Base-by-base conservation (phyloP, 2,888 invertebrate genomes). In the Cylloceria caligata region DNA sequence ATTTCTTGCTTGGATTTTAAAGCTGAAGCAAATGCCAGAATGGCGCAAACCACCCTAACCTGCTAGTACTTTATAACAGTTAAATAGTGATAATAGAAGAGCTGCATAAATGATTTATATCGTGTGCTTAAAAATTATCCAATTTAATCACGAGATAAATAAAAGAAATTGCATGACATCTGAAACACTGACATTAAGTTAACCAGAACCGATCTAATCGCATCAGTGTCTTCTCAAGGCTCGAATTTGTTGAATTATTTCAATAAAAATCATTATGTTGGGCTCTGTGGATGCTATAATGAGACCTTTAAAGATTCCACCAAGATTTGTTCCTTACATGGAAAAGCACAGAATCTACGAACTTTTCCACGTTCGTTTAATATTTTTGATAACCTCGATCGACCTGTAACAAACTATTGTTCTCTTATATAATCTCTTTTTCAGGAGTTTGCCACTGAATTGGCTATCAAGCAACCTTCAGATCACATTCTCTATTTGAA, bases 401-500 rank as follows among this genome's bases (percentile, higher is more conserved):
- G 9, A 13, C 5, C 0, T 36, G 21, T n/a, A 9, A 27, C n/a
- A 52, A 19, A 71, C 49, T 65, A 55, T 13, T n/a, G n/a, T 11
- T 9, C 13, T 34, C 4, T 2, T 19, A 52, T 21, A 27, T 45
- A 45, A 39, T 55, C 55, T 45, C 69, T 47, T 64, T 57, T 83
- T 16, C 74, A 95, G 95, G 95, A 96, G 88, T 93, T 96, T 88
- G 91, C 94, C 2, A 93, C 93, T 65, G 95, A 95, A 87, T 89
- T 96, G 16, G 91, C 95, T 0, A 91, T 96, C 2, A 93, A 94
- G 82, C 93, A 95, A 83, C 96, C 96, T 0, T 93, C 92, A 21
- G 96, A 96, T 88, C 96, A 95, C 87, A 89, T 96, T 27, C 93
- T 94, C 69, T 95, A 95, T 85, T 93, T 95, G 89, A 95, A 95